These are phyloP conservation scores for Malurus melanocephalus DNA, from an alignment of 2,113 vertebrate genomes.

Conservation along the genomic window DNA sequence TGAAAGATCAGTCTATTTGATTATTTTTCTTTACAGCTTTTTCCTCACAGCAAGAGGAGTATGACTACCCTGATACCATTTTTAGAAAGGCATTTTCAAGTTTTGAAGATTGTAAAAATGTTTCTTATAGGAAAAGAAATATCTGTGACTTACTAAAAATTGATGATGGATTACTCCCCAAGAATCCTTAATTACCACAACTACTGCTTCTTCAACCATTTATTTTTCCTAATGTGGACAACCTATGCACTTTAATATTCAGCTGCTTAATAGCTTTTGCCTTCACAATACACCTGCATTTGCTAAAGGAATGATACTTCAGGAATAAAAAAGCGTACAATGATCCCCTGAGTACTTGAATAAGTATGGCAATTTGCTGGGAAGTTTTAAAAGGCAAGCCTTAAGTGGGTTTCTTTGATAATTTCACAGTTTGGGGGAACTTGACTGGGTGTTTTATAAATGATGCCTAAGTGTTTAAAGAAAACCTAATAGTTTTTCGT, in stretches of 20 bases:
- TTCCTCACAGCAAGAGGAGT: neutral
- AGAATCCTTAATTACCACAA: neutral
- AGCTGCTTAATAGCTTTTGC: constrained; percentile 32
- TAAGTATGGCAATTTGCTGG: neutral
- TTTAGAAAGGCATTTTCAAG: neutral
- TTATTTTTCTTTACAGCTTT: constrained; percentile 39
- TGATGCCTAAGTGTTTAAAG: constrained; percentile 33
- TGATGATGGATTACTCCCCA: neutral
- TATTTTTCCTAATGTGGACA: neutral
- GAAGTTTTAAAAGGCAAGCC: neutral
- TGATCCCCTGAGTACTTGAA: neutral
- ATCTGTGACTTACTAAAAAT: constrained; percentile 9
- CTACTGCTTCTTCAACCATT: constrained; percentile 12
- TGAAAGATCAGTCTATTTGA: neutral
- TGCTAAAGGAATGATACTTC: neutral
- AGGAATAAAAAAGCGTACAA: neutral
- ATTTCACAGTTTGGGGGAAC: neutral
- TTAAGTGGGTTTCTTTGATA: constrained; percentile 29
- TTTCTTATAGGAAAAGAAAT: constrained; percentile 29
- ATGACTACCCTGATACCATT: neutral
- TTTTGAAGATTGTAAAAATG: neutral
- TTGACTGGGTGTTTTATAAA: constrained; percentile 30
- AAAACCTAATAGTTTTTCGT: constrained; percentile 43
- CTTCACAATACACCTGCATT: constrained; percentile 19
- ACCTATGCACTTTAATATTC: constrained; percentile 46